Evolutionary conservation across 2,888 invertebrate species (phyloP).

Genomic region (Sussaba pulchella): DNA sequence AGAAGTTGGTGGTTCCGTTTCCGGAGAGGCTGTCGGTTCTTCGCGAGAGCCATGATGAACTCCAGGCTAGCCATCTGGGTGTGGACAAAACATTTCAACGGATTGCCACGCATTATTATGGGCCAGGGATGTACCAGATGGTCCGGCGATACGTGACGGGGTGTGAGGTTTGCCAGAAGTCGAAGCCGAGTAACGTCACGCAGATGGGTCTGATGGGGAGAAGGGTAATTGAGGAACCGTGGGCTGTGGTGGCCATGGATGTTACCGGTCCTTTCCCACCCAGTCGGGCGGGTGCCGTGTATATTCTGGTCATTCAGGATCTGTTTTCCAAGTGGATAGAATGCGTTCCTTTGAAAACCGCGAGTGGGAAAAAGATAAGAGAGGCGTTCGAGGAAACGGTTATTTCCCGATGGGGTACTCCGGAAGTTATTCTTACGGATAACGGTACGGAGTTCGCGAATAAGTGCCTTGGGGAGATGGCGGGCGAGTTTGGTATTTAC

Average conservation of each 20-base stretch:
- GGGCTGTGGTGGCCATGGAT: conserved; percentile 66
- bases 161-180: conserved; percentile 66
- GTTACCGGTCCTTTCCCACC: conserved; percentile 68
- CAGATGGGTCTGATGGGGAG: conserved; percentile 3
- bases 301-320: conserved; percentile 69
- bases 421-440: conserved; percentile 66
- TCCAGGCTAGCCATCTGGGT: conserved; percentile 68
- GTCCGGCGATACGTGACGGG: conserved; percentile 63
- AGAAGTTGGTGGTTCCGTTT: conserved; percentile 68
- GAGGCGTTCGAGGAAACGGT: conserved; percentile 61
- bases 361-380: conserved; percentile 58
- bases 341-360: conserved; percentile 61
- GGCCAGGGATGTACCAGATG: conserved; percentile 66
- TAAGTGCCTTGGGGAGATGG: conserved; percentile 13
- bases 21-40: conserved; percentile 28
- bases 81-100: conserved; percentile 57
- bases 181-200: conserved; percentile 46
- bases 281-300: conserved; percentile 40
- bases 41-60: conserved; percentile 48
- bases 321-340: conserved; percentile 67
- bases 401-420: conserved; percentile 65
- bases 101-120: conserved; percentile 61
- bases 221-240: conserved; percentile 46
- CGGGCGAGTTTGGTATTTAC: background rate
- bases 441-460: no score